phyloP scores from a whole-genome alignment of 2,888 invertebrate genomes.

The Oligia fasciuncula region DNA sequence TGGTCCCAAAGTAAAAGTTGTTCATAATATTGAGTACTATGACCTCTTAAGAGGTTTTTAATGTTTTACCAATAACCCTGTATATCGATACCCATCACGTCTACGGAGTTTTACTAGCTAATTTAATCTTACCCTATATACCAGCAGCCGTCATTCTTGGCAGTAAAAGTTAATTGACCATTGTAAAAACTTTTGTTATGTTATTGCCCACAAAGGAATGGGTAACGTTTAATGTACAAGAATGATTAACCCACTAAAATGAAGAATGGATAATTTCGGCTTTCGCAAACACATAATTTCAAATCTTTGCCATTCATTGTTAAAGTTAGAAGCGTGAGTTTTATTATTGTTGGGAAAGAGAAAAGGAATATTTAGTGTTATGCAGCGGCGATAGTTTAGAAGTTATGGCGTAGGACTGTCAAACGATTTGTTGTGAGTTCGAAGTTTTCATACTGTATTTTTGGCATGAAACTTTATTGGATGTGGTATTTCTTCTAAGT shows the following conservation, averaged over 20 bases:
- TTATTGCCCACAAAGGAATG: slow-evolving; percentile 40
- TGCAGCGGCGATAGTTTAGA: not conserved
- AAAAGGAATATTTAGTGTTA: slow-evolving; percentile 10
- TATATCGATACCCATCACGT: no score
- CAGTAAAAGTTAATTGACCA: slow-evolving; percentile 51
- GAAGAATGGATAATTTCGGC: slow-evolving; percentile 41
- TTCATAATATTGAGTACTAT: no score
- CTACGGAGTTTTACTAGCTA: no score
- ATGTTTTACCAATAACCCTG: no score
- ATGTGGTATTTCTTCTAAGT: not conserved
- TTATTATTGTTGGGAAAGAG: slow-evolving; percentile 31
- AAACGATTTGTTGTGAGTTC: not conserved
- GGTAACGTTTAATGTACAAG: slow-evolving; percentile 36
- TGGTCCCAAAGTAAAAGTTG: no score
- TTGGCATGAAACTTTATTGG: not conserved
- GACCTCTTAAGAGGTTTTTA: no score
- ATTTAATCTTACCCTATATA: not conserved
- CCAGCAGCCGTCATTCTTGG: slow-evolving; percentile 21
- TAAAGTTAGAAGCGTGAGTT: slow-evolving; percentile 22
- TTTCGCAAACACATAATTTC: slow-evolving; percentile 29
- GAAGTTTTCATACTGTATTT: not conserved
- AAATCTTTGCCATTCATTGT: slow-evolving; percentile 45
- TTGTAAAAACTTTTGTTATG: slow-evolving; percentile 47
- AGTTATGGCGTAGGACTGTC: not conserved
- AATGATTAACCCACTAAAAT: slow-evolving; percentile 40